Percentiles rank a stretch among this genome's conserved stretches.
phyloP scores from a whole-genome alignment of 1,140 invertebrate species.

The Riptortus pedestris region DNA sequence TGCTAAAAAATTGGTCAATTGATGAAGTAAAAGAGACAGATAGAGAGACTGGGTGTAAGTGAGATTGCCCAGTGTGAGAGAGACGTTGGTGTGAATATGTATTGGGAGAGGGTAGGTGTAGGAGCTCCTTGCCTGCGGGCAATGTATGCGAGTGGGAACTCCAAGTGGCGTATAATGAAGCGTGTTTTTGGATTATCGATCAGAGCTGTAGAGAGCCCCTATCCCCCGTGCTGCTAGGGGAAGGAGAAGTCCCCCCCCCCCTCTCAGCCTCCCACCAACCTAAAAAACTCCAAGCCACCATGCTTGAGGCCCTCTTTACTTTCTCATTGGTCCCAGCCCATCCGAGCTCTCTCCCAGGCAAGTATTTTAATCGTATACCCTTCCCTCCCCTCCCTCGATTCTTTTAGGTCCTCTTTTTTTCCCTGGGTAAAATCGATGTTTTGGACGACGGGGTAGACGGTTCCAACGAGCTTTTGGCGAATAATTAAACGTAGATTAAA shows the following conservation, averaged over 20 bases:
- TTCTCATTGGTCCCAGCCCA: slow-evolving; percentile 14
- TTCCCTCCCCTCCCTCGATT: not conserved
- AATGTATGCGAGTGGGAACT: not conserved
- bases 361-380: slow-evolving; percentile 3
- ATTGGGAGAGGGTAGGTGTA: not conserved
- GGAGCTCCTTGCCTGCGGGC: not conserved
- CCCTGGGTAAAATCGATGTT: not conserved
- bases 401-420: too few relatives aligned
- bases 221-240: not conserved
- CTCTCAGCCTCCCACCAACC: not conserved
- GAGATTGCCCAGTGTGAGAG: too few relatives aligned
- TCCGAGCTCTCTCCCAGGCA: not conserved
- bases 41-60: too few relatives aligned
- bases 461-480: not conserved
- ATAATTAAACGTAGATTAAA: not conserved
- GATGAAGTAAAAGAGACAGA: too few relatives aligned
- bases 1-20: too few relatives aligned
- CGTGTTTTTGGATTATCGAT: not conserved
- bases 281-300: slow-evolving; percentile 12
- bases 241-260: not conserved
- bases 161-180: not conserved
- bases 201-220: too few relatives aligned
- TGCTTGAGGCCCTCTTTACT: slow-evolving; percentile 16
- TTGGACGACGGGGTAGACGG: not conserved
- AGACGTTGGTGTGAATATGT: not conserved